These are phyloP conservation scores for Dunckerocampus dactyliophorus DNA, from an alignment of 2,113 vertebrate species.

Conservation along the genomic window DNA sequence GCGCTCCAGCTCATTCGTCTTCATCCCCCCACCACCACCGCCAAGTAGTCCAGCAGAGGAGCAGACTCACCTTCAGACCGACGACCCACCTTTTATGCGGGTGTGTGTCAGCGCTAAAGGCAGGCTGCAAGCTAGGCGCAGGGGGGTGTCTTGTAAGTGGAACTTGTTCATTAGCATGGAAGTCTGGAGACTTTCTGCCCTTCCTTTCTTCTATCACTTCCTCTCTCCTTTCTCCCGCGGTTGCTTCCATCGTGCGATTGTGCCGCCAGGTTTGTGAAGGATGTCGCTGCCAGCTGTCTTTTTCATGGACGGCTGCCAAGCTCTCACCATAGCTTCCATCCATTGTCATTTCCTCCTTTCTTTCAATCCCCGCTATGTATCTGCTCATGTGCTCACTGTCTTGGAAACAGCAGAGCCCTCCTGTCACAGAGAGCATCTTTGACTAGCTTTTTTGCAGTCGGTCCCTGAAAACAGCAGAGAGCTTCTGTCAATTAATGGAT, in stretches of 20 bases:
- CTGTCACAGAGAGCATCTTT: too few relatives aligned
- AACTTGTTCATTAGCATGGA: slow-evolving; percentile 67
- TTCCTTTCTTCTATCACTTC: slow-evolving; percentile 30
- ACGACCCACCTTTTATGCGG: slow-evolving; percentile 47
- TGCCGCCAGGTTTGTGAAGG: slow-evolving; percentile 72
- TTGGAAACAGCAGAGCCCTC: not conserved
- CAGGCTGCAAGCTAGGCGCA: slow-evolving; percentile 35
- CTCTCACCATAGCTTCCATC: slow-evolving; percentile 52
- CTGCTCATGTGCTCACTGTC: slow-evolving; percentile 57
- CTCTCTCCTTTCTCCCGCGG: slow-evolving; percentile 54
- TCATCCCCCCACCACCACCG: slow-evolving; percentile 14
- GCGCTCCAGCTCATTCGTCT: slow-evolving; percentile 47
- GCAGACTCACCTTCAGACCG: slow-evolving; percentile 69
- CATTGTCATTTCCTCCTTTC: slow-evolving; percentile 61
- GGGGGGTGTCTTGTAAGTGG: slow-evolving; percentile 55
- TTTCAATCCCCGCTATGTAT: slow-evolving; percentile 50
- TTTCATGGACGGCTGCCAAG: slow-evolving; percentile 68
- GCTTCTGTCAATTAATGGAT: too few relatives aligned
- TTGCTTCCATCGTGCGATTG: slow-evolving; percentile 53
- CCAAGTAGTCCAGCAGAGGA: slow-evolving; percentile 40
- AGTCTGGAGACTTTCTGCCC: slow-evolving; percentile 52
- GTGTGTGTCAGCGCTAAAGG: slow-evolving; percentile 24
- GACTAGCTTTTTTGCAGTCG: too few relatives aligned
- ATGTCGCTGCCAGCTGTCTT: slow-evolving; percentile 76
- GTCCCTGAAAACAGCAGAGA: too few relatives aligned